A percentile compares a stretch with the other conserved stretches of the same genome.
phyloP scores from a whole-genome alignment of 2,797 vertebrate species.

The Gephyroberyx darwinii region DNA sequence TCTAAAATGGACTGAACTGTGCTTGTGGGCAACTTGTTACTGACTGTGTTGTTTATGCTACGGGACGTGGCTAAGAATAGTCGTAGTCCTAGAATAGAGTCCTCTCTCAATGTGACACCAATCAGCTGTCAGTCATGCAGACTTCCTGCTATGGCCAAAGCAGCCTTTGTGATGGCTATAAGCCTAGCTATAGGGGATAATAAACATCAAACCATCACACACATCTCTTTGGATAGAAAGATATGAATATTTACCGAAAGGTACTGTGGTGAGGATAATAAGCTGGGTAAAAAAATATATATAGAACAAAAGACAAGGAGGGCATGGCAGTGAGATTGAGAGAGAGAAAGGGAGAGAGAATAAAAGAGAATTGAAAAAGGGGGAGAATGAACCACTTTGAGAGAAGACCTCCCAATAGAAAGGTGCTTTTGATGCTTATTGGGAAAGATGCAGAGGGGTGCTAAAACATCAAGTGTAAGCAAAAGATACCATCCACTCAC shows the following conservation, averaged over 20 bases:
- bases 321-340: constrained; percentile 3
- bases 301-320: not conserved
- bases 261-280: not conserved
- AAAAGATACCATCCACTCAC: constrained; percentile 81
- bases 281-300: not conserved
- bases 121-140: constrained; percentile 61
- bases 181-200: not conserved
- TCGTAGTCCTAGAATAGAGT: constrained; percentile 23
- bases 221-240: not conserved
- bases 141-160: constrained; percentile 40
- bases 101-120: constrained; percentile 34
- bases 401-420: too few species aligned
- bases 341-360: constrained; percentile 20
- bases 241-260: not conserved
- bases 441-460: not conserved
- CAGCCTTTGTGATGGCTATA: constrained; percentile 18
- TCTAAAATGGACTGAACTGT: not conserved
- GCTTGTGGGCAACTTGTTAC: constrained; percentile 24
- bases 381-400: too few species aligned
- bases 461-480: not conserved
- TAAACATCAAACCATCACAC: not conserved
- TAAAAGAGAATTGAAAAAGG: not conserved
- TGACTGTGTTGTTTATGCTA: constrained; percentile 27
- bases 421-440: too few species aligned
- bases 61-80: constrained; percentile 46